Percentiles rank a stretch among this genome's conserved stretches.
These are phyloP conservation scores for Zalophus californianus DNA, from an alignment of 2,797 vertebrate species.

Conservation along the genomic window DNA sequence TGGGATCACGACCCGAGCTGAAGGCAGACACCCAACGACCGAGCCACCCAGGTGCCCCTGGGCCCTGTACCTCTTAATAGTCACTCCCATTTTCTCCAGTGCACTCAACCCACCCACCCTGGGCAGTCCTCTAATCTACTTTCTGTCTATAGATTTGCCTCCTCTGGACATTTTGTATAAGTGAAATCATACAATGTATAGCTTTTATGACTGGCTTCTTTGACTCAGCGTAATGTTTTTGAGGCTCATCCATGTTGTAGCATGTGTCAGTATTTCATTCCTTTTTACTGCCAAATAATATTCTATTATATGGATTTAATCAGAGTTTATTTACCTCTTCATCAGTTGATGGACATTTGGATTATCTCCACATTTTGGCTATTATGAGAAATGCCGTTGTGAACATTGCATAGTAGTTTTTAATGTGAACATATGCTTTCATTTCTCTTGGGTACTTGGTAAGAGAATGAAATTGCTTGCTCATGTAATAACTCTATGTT, in stretches of 20 bases:
- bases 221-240: not conserved
- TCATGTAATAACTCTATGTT: not conserved
- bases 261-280: not conserved
- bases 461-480: not conserved
- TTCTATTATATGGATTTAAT: not conserved
- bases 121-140: not conserved
- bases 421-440: not conserved
- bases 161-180: not conserved
- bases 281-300: not conserved
- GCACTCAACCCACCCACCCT: not conserved
- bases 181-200: not conserved
- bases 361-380: not conserved
- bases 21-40: no score
- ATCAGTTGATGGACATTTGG: not conserved
- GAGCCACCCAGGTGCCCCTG: not conserved
- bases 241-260: not conserved
- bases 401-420: not conserved
- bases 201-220: not conserved
- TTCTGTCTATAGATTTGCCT: not conserved
- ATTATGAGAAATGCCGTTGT: not conserved
- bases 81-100: not conserved
- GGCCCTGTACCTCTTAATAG: not conserved
- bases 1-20: not conserved
- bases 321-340: not conserved
- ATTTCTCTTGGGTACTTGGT: not conserved